Conservation (phyloP, 92 coral and sea anemone species). For the Diadumene lineata region DNA sequence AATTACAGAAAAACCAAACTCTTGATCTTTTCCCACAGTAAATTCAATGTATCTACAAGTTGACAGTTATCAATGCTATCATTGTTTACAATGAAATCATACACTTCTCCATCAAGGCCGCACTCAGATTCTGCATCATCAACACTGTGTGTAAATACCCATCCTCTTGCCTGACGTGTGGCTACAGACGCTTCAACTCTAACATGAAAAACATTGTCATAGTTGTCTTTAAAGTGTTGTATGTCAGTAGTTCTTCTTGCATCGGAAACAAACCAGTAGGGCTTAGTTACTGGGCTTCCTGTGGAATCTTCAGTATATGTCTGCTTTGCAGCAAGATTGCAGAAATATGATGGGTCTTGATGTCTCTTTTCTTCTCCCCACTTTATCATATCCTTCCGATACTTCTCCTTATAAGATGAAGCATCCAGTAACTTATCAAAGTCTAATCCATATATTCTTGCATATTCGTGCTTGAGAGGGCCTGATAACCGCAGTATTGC, state of each 20-base stretch:
- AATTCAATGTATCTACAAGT: slow-evolving; percentile 6
- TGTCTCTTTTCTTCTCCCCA: slow-evolving; percentile 94
- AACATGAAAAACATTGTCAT: slow-evolving; percentile 53
- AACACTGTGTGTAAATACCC: slow-evolving; percentile 80
- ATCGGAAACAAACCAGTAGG: slow-evolving; percentile 85
- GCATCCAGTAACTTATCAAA: slow-evolving; percentile 82
- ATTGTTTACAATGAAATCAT: slow-evolving; percentile 71
- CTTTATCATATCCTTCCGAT: slow-evolving; percentile 79
- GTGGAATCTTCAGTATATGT: slow-evolving; percentile 19
- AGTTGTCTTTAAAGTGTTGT: slow-evolving; percentile 57
- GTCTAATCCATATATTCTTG: slow-evolving; percentile 75
- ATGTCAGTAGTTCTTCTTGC: slow-evolving; percentile 84
- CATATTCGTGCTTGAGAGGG: slow-evolving; percentile 90
- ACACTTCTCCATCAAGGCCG: slow-evolving; percentile 73
- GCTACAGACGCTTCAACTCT: slow-evolving; percentile 74
- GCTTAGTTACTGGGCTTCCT: slow-evolving; percentile 31
- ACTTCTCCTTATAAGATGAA: slow-evolving; percentile 80
- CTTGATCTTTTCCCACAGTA: slow-evolving; percentile 6
- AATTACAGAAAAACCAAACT: too few relatives aligned
- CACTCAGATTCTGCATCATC: slow-evolving; percentile 99
- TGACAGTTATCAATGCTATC: slow-evolving; percentile 59
- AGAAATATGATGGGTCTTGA: slow-evolving; percentile 77
- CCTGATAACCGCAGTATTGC: slow-evolving; percentile 83
- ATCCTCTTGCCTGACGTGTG: slow-evolving; percentile 73
- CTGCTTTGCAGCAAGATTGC: slow-evolving; percentile 74